phyloP scores from a whole-genome alignment of 2,888 invertebrate species.

The Trichopria drosophilae region DNA sequence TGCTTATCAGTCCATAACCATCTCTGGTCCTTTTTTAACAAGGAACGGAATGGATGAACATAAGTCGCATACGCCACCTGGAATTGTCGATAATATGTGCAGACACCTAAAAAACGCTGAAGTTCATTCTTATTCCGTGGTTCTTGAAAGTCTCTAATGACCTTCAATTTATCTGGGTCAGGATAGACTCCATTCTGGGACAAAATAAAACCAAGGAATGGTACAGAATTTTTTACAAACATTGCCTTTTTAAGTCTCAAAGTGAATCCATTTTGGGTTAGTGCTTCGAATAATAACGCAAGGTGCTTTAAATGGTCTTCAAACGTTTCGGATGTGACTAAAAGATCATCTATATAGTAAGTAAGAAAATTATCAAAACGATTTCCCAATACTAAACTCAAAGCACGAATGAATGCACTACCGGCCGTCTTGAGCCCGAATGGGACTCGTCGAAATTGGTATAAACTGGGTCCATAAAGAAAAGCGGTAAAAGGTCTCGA shows the following conservation, averaged over 20 bases:
- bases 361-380: conserved; percentile 32
- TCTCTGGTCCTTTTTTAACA: neutral
- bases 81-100: conserved; percentile 19
- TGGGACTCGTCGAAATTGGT: no score
- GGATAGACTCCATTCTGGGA: conserved; percentile 7
- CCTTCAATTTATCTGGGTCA: conserved; percentile 25
- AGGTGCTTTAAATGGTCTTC: conserved; percentile 3
- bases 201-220: conserved; percentile 21
- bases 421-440: no score
- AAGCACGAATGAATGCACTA: neutral
- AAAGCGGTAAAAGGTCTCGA: no score
- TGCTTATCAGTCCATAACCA: conserved; percentile 9
- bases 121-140: conserved; percentile 39
- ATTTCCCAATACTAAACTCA: conserved; percentile 47
- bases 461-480: no score
- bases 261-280: conserved; percentile 33
- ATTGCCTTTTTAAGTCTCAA: conserved; percentile 36
- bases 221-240: conserved; percentile 30
- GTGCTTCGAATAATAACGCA: neutral
- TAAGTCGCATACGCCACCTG: neutral
- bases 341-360: conserved; percentile 28
- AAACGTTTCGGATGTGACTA: conserved; percentile 26
- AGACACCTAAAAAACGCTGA: conserved; percentile 28
- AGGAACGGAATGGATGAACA: neutral
- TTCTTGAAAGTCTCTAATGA: conserved; percentile 34